A percentile compares a stretch with the other conserved stretches of the same genome.
Evolutionary conservation across 2,888 invertebrate genomes (phyloP).

Genomic region (Belgica antarctica): DNA sequence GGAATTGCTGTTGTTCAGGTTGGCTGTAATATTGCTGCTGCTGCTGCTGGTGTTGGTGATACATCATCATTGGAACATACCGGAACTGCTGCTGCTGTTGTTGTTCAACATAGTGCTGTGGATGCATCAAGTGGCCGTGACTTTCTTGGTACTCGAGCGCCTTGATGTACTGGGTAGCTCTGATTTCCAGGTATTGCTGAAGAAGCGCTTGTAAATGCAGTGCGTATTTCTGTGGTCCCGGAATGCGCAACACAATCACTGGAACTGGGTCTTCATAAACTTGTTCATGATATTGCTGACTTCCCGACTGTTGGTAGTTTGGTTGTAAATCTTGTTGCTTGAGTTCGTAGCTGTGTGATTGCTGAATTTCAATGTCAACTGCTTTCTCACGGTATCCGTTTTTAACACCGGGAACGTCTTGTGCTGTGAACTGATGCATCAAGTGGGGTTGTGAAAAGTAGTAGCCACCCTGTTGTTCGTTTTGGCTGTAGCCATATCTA

Average conservation of each 20-base stretch:
- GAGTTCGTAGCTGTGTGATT: conserved; percentile 59
- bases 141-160: conserved; percentile 52
- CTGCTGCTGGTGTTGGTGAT: too few relatives aligned
- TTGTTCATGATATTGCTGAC: conserved; percentile 41
- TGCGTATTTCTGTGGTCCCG: conserved; percentile 54
- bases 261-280: conserved; percentile 43
- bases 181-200: conserved; percentile 54
- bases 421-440: conserved; percentile 64
- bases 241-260: conserved; percentile 54
- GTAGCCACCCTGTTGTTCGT: conserved; percentile 49
- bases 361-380: conserved; percentile 58
- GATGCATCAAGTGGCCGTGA: conserved; percentile 6
- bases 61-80: conserved; percentile 36
- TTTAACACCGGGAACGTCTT: conserved; percentile 49
- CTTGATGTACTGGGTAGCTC: conserved; percentile 53
- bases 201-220: conserved; percentile 53
- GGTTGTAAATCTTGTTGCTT: conserved; percentile 46
- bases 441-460: conserved; percentile 58
- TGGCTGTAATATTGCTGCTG: conserved; percentile 34
- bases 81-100: conserved; percentile 35
- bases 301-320: conserved; percentile 25
- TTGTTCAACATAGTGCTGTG: conserved; percentile 34
- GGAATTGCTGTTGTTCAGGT: conserved; percentile 36
- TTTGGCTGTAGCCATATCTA: conserved; percentile 52
- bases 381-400: conserved; percentile 43